These are phyloP conservation scores for Augochlorella aurata DNA, from an alignment of 2,888 invertebrate species.

Conservation along the genomic window DNA sequence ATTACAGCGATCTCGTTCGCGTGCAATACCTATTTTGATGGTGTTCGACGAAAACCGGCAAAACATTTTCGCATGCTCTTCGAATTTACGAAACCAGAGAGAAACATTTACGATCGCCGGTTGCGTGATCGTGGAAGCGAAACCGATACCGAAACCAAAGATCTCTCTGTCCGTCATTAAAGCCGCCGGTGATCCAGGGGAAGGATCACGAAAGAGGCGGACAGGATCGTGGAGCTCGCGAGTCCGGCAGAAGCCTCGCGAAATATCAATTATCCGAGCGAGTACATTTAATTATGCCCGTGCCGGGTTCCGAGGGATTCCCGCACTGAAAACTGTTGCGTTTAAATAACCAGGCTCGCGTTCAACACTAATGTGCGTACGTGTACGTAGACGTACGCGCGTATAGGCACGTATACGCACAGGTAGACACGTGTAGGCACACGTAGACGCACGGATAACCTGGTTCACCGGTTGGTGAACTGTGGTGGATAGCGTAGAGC, in stretches of 20 bases:
- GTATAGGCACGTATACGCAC: too few relatives aligned
- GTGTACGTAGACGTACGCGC: too few relatives aligned
- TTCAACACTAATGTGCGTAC: neutral
- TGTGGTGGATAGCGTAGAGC: neutral
- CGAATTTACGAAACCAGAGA: neutral
- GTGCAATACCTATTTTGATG: neutral
- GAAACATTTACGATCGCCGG: constrained; percentile 1
- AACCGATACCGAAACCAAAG: neutral
- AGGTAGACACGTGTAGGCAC: neutral
- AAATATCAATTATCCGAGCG: constrained; percentile 62
- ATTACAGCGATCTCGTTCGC: neutral
- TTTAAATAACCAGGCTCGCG: constrained; percentile 60
- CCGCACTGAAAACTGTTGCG: constrained; percentile 42
- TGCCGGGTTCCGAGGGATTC: constrained; percentile 27
- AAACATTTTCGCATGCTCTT: neutral
- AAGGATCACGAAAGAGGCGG: constrained; percentile 8
- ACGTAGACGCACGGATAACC: neutral
- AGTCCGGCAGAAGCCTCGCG: constrained; percentile 29
- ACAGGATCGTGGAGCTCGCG: constrained; percentile 7
- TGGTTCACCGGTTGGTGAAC: neutral
- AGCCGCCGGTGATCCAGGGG: neutral
- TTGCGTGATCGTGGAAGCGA: constrained; percentile 3
- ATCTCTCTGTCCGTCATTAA: neutral
- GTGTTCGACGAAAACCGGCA: neutral
- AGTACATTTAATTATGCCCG: constrained; percentile 59